Base-by-base conservation (phyloP, 2,888 invertebrate species). In the Drepana falcataria region DNA sequence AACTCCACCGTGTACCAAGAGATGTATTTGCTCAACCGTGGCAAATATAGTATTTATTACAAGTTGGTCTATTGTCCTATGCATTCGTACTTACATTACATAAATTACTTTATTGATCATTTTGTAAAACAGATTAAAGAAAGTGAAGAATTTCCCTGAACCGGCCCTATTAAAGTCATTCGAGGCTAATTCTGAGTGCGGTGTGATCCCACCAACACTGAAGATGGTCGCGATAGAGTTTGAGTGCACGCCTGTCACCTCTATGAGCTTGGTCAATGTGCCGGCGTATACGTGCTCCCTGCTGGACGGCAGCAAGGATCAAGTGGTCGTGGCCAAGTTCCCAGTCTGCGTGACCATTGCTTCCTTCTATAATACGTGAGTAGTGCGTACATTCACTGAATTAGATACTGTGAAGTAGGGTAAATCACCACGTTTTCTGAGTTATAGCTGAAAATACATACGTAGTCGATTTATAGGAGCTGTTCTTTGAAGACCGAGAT, bases 1-100 rank as follows among this genome's bases (percentile, higher is more conserved):
- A 92, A 91, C 55, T 87, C 88, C 0, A 82, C 87, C 0, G 80
- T 88, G 34, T 71, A 65, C 0, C 75, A 84, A 53, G 77, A 83
- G 47, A 91, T 94, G 79, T 83, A 83, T 49, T 78, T 94, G 35
- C 75, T 85, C 34, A 94, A 94, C 78, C 82, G 90, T 35, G 93
- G 94, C 48, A 91, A 90, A 78, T 92, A 93, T 65, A 92, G 91
- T 56, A 83, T 93, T 56, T 87, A 85, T 72, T 93, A 80, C 68
- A 87, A 84, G 93, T 93, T 69, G 81, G 87, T 75, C 56, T 2
- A 48, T 53, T 35, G n/a, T 6, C 1, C 35, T 21, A 21, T 21
- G 21, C 21, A 21, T 1, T 21, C 21, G 21, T 21, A 21, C 21
- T 21, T 21, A 21, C 21, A 21, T 21, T 21, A 21, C 21, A 21